A percentile compares a stretch with the other conserved stretches of the same genome.
Evolutionary conservation across 2,888 invertebrate species (phyloP).

Genomic region (Dasypolia templi): DNA sequence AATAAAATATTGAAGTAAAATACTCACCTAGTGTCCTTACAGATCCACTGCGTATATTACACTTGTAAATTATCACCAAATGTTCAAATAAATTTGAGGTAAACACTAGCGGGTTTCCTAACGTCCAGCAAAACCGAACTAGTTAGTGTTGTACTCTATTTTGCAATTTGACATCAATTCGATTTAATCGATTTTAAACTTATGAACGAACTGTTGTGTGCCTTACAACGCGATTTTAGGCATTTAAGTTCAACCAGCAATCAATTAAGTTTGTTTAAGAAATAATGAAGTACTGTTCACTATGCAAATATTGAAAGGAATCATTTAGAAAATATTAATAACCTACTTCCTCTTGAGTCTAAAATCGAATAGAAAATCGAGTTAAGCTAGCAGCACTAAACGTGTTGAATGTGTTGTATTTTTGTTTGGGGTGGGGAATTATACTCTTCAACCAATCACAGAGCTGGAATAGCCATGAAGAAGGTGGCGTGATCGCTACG

Average conservation of each 20-base stretch:
- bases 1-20: slow-evolving; percentile 40
- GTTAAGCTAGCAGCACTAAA: slow-evolving; percentile 74
- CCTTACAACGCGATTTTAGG: neutral
- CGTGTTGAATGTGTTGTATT: slow-evolving; percentile 83
- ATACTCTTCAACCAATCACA: slow-evolving; percentile 80
- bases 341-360: neutral
- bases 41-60: slow-evolving; percentile 75
- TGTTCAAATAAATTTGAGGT: slow-evolving; percentile 84
- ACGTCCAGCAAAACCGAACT: slow-evolving; percentile 77
- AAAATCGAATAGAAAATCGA: slow-evolving; percentile 53
- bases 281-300: fast-evolving
- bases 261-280: neutral
- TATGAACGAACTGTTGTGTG: neutral
- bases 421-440: slow-evolving; percentile 78
- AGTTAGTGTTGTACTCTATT: slow-evolving; percentile 67
- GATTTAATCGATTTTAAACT: slow-evolving; percentile 32
- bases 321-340: neutral
- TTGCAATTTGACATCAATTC: slow-evolving; percentile 57
- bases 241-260: neutral
- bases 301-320: neutral
- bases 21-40: slow-evolving; percentile 77
- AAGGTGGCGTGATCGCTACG: slow-evolving; percentile 90
- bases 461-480: slow-evolving; percentile 75
- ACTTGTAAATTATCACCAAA: slow-evolving; percentile 88
- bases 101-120: slow-evolving; percentile 82